Evolutionary conservation across 2,797 vertebrate species (phyloP), one percentile per base, ranked within the genome.

Genomic region (Sarcophilus harrisii): DNA sequence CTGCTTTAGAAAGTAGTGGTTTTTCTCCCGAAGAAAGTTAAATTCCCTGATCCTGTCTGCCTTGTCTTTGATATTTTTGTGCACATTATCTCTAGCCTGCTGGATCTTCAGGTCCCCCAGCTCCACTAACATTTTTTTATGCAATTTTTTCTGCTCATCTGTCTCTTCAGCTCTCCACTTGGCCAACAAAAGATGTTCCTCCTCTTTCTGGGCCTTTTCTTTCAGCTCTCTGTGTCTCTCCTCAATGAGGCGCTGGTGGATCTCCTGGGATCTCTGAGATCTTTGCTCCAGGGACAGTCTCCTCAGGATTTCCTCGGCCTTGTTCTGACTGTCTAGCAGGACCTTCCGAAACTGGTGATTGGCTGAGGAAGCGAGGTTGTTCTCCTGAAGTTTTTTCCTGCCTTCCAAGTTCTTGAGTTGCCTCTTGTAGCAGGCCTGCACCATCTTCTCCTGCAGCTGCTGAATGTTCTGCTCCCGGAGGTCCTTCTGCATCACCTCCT

Each of bases 321-420:
- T 98, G 91, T 91, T 91, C 97, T 98, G 98, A 95, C 98, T 98
- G 96, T 99, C 98, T 13, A 95, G 96, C 95, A 98, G 98, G 81
- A 98, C 98, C 93, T 98, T 99, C 2, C 98, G 97, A 0, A 99
- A 98, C 89, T 99, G 94, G 97, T 99, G 98, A 5, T 98, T 98
- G 1, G 99, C 98, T 3, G 98, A 97, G 93, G 99, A 98, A 49
- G 96, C 98, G 0, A 97, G 97, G 32, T 99, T 99, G 90, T 98
- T 98, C 93, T 98, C 98, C 91, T 96, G 98, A 91, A 98, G 96
- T 96, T 97, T 98, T 87, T 89, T 98, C 96, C 58, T 97, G 60
- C 97, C 97, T 66, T 93, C 97, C 27, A 66, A 59, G 94, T 98
- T 96, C 94, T 96, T 97, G 45, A 90, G 38, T 62, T 93, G 95